These are phyloP conservation scores for Odontocolon sp. DNA, from an alignment of 2,888 invertebrate species.

Conservation along the genomic window DNA sequence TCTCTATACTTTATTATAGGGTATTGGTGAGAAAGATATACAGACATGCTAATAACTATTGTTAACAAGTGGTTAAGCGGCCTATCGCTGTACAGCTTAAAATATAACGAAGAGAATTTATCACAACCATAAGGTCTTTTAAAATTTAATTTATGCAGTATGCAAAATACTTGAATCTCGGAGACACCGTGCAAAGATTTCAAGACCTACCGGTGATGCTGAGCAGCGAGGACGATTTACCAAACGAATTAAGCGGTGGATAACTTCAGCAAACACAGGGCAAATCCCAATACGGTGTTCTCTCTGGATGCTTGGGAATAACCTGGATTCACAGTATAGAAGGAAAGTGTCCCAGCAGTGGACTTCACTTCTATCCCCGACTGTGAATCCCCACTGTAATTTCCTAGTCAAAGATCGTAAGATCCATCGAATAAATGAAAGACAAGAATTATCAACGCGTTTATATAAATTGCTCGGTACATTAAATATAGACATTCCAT, in stretches of 20 bases:
- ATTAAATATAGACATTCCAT: neutral
- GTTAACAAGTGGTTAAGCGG: neutral
- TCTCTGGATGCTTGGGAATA: slow-evolving; percentile 1
- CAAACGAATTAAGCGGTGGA: slow-evolving; percentile 67
- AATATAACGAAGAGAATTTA: neutral
- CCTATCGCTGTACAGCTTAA: slow-evolving; percentile 24
- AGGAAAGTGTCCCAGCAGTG: neutral
- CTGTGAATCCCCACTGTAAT: slow-evolving; percentile 3
- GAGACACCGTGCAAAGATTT: slow-evolving; percentile 55
- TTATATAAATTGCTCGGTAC: neutral
- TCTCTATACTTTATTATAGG: too few species aligned
- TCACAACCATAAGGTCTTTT: slow-evolving; percentile 35
- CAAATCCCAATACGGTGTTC: slow-evolving; percentile 66
- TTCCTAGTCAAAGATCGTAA: slow-evolving; percentile 10
- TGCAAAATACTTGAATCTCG: slow-evolving; percentile 56
- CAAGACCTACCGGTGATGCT: slow-evolving; percentile 1
- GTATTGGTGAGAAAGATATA: too few species aligned
- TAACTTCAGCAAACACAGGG: slow-evolving; percentile 64
- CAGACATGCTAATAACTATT: neutral
- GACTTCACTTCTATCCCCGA: neutral
- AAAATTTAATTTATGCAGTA: slow-evolving; percentile 59
- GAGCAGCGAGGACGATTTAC: slow-evolving; percentile 52
- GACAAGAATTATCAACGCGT: neutral
- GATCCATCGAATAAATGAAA: slow-evolving; percentile 9
- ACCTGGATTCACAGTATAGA: slow-evolving; percentile 6